Percentiles rank a stretch among this genome's conserved stretches.
These are phyloP conservation scores for Epinephelus lanceolatus DNA, from an alignment of 2,113 vertebrate species.

Conservation along the genomic window DNA sequence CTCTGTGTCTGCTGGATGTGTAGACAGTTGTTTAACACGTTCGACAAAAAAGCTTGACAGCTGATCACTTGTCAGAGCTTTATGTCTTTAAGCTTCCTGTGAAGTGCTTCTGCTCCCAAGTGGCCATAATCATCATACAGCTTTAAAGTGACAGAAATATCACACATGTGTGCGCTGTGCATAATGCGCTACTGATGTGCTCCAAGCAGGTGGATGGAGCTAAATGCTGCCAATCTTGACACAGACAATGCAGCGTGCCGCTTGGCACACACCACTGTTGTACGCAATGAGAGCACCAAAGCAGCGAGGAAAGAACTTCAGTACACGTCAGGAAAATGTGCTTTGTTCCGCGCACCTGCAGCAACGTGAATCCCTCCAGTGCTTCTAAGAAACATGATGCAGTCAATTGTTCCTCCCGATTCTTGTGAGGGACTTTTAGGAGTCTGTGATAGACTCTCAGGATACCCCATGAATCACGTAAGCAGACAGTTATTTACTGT, in stretches of 20 bases:
- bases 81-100: background rate
- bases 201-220: background rate
- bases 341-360: background rate
- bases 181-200: background rate
- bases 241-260: background rate
- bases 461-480: background rate
- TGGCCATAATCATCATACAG: background rate
- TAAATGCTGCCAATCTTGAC: background rate
- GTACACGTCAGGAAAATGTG: background rate
- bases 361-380: background rate
- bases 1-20: background rate
- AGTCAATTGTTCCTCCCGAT: slow-evolving; percentile 28
- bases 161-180: background rate
- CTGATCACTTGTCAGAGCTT: background rate
- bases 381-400: background rate
- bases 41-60: background rate
- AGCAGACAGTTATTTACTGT: background rate
- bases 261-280: background rate
- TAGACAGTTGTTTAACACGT: background rate
- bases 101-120: background rate
- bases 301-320: background rate
- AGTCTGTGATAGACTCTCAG: background rate
- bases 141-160: background rate
- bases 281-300: background rate
- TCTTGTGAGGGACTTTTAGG: background rate